These are phyloP conservation scores for Tiliqua scincoides DNA, from an alignment of 2,113 vertebrate genomes.

Conservation along the genomic window DNA sequence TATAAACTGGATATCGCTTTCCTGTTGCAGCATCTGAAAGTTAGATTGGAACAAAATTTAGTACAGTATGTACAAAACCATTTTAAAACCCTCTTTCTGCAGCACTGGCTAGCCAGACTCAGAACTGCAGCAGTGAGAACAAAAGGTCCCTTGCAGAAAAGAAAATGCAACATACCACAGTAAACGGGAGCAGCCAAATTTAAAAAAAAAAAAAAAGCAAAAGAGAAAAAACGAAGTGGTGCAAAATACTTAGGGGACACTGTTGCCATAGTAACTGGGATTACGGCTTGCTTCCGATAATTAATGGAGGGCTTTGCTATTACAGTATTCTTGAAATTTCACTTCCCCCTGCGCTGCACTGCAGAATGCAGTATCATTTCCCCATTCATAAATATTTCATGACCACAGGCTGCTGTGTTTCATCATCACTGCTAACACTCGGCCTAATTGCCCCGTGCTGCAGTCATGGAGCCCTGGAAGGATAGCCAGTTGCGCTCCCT, in stretches of 20 bases:
- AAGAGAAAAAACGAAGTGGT: slow-evolving; percentile 34
- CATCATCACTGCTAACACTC: slow-evolving; percentile 65
- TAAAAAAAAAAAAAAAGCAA: slow-evolving; percentile 17
- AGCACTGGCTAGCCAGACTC: background rate
- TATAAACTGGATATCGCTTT: background rate
- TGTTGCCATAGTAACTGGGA: slow-evolving; percentile 82
- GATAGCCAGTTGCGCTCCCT: slow-evolving; percentile 49
- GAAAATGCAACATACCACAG: slow-evolving; percentile 55
- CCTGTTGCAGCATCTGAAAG: slow-evolving; percentile 6
- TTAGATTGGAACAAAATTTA: slow-evolving; percentile 15
- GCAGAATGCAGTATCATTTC: slow-evolving; percentile 80
- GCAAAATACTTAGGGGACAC: slow-evolving; percentile 76
- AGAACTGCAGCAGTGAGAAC: slow-evolving; percentile 41
- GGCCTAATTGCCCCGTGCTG: slow-evolving; percentile 66
- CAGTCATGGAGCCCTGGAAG: slow-evolving; percentile 56
- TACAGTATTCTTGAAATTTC: slow-evolving; percentile 79
- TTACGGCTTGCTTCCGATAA: slow-evolving; percentile 81
- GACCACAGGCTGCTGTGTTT: slow-evolving; percentile 74
- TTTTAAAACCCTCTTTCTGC: background rate
- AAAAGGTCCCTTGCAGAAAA: slow-evolving; percentile 42
- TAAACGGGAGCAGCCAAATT: slow-evolving; percentile 47
- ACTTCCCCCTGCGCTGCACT: slow-evolving; percentile 76
- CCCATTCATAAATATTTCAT: slow-evolving; percentile 90
- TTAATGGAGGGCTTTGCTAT: slow-evolving; percentile 84
- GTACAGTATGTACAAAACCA: background rate